These are phyloP conservation scores for Aphaenogaster floridana DNA, from an alignment of 1,140 invertebrate species.

Conservation along the genomic window DNA sequence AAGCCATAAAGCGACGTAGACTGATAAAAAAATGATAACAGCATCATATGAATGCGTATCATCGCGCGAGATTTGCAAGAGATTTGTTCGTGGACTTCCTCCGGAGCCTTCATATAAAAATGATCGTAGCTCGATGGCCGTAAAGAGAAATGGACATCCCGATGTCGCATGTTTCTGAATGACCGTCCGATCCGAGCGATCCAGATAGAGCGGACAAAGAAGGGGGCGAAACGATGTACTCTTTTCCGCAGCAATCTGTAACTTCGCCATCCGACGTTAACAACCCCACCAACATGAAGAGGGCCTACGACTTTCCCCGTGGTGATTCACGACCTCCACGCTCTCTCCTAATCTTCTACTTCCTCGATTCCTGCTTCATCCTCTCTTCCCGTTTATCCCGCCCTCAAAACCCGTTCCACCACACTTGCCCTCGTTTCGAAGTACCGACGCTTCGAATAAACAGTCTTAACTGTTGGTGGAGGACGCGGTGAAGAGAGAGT, in stretches of 20 bases:
- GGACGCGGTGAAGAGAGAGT: not conserved
- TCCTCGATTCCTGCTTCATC: conserved; percentile 28
- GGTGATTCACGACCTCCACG: conserved; percentile 57
- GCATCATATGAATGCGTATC: conserved; percentile 14
- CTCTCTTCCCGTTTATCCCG: conserved; percentile 1
- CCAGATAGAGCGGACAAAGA: conserved; percentile 25
- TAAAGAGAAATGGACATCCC: conserved; percentile 42
- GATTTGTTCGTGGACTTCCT: conserved; percentile 1
- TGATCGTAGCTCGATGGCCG: conserved; percentile 17
- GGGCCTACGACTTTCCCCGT: conserved; percentile 60
- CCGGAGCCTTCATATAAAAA: conserved; percentile 12
- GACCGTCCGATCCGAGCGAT: conserved; percentile 24
- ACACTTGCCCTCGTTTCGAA: conserved; percentile 66
- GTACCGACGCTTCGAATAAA: conserved; percentile 76
- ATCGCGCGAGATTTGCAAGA: conserved; percentile 5
- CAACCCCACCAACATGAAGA: conserved; percentile 72
- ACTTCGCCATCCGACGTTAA: conserved; percentile 78
- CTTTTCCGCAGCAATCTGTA: conserved; percentile 77
- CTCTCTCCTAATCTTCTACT: conserved; percentile 47
- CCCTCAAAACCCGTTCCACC: conserved; percentile 34
- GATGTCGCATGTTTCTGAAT: conserved; percentile 48
- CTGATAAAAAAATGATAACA: conserved; percentile 19
- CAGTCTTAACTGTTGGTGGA: conserved; percentile 62
- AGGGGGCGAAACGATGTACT: conserved; percentile 58
- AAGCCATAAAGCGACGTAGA: not conserved